A percentile compares a stretch with the other conserved stretches of the same genome.
phyloP scores from a whole-genome alignment of 2,797 vertebrate genomes.

The Menidia menidia region DNA sequence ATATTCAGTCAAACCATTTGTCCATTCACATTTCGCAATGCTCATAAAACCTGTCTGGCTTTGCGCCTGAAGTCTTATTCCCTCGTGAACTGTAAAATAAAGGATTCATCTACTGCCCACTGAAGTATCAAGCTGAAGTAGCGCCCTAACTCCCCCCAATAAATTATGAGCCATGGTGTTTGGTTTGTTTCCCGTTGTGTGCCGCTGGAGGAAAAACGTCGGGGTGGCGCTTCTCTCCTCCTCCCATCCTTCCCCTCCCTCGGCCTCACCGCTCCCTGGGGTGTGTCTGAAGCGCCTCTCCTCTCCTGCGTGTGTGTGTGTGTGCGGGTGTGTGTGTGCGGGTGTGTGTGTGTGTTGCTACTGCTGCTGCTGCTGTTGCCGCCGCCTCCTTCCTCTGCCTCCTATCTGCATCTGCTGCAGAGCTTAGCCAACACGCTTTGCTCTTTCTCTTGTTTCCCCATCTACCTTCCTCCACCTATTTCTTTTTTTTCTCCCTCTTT shows the following conservation, averaged over 20 bases:
- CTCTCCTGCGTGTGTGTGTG: conserved; percentile 38
- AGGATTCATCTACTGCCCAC: conserved; percentile 61
- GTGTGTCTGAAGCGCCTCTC: conserved; percentile 75
- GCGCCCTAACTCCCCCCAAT: conserved; percentile 63
- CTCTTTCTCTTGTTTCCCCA: conserved; percentile 23
- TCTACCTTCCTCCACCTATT: conserved; percentile 20
- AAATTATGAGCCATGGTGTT: conserved; percentile 69
- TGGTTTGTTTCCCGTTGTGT: conserved; percentile 64
- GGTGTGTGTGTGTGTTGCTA: too few species aligned
- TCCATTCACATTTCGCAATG: conserved; percentile 27
- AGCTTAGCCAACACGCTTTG: conserved; percentile 67
- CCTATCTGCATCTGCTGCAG: conserved; percentile 77
- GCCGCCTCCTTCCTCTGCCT: conserved; percentile 59
- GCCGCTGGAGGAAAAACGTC: conserved; percentile 58
- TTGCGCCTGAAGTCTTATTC: conserved; percentile 42
- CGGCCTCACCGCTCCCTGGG: conserved; percentile 66
- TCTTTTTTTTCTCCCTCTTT: conserved; percentile 1
- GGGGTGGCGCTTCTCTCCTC: conserved; percentile 46
- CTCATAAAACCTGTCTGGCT: conserved; percentile 44
- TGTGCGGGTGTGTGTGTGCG: conserved; percentile 15
- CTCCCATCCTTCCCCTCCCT: conserved; percentile 32
- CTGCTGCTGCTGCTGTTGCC: conserved; percentile 48
- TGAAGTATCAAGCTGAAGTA: conserved; percentile 70
- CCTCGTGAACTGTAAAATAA: conserved; percentile 66
- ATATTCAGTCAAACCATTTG: neutral